Evolutionary conservation across 2,797 vertebrate genomes (phyloP), one percentile per base, ranked within the genome.

Genomic region (Mallotus villosus): DNA sequence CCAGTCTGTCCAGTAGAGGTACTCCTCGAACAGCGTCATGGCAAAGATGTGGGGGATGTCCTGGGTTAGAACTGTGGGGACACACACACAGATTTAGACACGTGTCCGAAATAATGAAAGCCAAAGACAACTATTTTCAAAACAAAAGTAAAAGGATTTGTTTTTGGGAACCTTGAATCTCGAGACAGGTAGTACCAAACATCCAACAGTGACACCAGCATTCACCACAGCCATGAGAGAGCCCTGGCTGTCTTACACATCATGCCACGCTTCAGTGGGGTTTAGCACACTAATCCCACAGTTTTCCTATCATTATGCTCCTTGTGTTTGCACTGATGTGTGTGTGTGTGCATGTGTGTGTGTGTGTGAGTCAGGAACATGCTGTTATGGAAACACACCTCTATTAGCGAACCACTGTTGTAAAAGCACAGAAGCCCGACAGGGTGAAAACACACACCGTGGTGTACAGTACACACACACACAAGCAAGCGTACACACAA

Each of bases 21-120:
- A 97, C 84, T 99, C 97, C 90, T 99, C 98, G 21, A 99, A 99
- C 83, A 99, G 91, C 17, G 98, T 97, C 93, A 99, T 95, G 0
- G 98, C 97, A 0, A 99, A 99, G 92, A 99, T 99, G 91, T 99
- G 98, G 0, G 98, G 98, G 86, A 99, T 99, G 80, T 99, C 97
- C 84, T 92, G 83, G 67, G 83, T 61, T 55, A 93, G 84, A 49
- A 92, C 91, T 92, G 62, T 53, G 70, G 24, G 3, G 46, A n/a
- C 2, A 79, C n/a, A 63, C 0, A 8, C 37, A 75, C 41, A 6
- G 16, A 53, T n/a, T 17, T 1, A 46, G 41, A 12, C 41, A 46
- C 9, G 3, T 14, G 1, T 3, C 51, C 4, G 16, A 55, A n/a
- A 2, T 55, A n/a, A 55, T n/a, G 7, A n/a, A 55, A 55, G 17